Evolutionary conservation across 2,113 vertebrate genomes (phyloP).

Genomic region (Scolopax mira): DNA sequence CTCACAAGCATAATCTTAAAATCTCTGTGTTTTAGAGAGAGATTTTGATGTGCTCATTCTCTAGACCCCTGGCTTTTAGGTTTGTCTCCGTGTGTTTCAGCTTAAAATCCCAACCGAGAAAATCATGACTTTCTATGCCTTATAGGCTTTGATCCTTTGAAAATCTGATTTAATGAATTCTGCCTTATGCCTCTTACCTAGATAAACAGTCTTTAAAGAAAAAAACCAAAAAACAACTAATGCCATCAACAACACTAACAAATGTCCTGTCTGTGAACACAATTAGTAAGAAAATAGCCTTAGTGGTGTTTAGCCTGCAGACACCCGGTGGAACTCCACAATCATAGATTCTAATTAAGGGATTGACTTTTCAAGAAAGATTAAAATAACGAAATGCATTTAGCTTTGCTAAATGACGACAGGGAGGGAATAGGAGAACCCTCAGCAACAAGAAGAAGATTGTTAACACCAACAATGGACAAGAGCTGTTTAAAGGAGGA

Average conservation of each 20-base stretch:
- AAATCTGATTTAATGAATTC: not conserved
- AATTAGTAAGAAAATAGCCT: constrained; percentile 47
- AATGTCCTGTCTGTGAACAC: constrained; percentile 19
- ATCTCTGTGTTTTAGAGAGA: not conserved
- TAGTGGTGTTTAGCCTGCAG: constrained; percentile 29
- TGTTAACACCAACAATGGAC: constrained; percentile 25
- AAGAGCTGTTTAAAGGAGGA: constrained; percentile 25
- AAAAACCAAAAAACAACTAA: not conserved
- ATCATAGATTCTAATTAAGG: constrained; percentile 62
- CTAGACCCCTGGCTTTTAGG: not conserved
- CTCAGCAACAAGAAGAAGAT: constrained; percentile 14
- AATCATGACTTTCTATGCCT: not conserved
- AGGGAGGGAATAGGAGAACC: not conserved
- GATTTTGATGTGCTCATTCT: not conserved
- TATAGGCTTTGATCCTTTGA: not conserved
- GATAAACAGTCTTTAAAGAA: not conserved
- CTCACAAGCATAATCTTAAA: not conserved
- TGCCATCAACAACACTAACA: constrained; percentile 26
- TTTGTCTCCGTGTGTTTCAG: not conserved
- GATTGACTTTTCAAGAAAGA: constrained; percentile 64
- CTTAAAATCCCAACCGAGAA: constrained; percentile 8
- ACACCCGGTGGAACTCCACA: constrained; percentile 5
- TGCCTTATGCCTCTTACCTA: constrained; percentile 1
- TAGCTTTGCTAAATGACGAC: constrained; percentile 29
- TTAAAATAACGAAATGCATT: constrained; percentile 56